Base-by-base conservation (phyloP, 2,113 vertebrate genomes). In the Stictonetta naevosa region DNA sequence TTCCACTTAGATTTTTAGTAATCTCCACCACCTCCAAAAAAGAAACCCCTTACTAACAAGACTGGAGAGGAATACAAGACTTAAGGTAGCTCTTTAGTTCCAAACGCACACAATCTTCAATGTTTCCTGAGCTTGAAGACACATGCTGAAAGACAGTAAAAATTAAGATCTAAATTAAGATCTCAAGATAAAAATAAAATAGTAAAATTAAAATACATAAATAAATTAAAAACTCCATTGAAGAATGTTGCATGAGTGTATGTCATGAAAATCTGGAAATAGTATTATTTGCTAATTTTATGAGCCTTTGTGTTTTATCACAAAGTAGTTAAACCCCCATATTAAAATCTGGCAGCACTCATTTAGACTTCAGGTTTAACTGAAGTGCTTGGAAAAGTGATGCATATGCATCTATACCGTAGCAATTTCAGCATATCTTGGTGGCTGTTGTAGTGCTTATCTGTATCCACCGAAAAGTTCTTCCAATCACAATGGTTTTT, bases 401-500 rank as follows among this genome's bases (percentile, higher is more conserved):
- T 31, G 6, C 31, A 13, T 34, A 14, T 19, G 1, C 10, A 26
- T 22, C 3, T 1, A 18, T 36, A 52, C 20, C 0, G 0, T 22
- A 23, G 6, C 16, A 31, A 76, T 63, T 56, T 60, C n/a, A 23
- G 5, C 67, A 48, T 69, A 22, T 44, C 33, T 69, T 50, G 5
- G 44, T 69, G 67, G 33, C 44, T 18, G 42, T 48, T 48, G 21
- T 46, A n/a, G 14, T 68, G 22, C 22, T 34, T 48, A 17, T 31
- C n/a, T 69, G n/a, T 26, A 23, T 23, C 44, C 33, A 50, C 33
- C 26, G 22, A 11, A 19, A 15, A 34, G n/a, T 50, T 69, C 33
- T 48, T 69, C 10, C 33, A 25, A 50, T n/a, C 20, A 25, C 6
- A 16, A 63, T 38, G 60, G 15, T 26, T 63, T 68, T 68, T 25